Evolutionary conservation across 2,888 invertebrate genomes (phyloP).

Genomic region (Agrotis clavis): DNA sequence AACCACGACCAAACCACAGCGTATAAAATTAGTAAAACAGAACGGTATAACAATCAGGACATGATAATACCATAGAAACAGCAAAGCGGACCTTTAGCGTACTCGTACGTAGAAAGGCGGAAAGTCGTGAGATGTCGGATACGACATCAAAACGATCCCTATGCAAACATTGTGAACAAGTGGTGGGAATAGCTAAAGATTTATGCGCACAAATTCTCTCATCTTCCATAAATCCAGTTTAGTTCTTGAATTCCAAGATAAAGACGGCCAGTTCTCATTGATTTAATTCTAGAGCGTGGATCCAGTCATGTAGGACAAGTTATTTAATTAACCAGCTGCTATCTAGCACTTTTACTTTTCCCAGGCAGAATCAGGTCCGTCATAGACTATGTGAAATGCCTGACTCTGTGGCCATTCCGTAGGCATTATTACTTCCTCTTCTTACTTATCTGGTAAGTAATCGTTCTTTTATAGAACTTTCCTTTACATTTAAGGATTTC

Average conservation of each 20-base stretch:
- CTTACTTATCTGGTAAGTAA: not conserved
- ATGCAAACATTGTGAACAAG: slow-evolving; percentile 66
- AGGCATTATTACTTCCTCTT: not conserved
- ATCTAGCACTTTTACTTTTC: slow-evolving; percentile 45
- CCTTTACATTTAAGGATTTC: not conserved
- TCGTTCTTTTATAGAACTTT: not conserved
- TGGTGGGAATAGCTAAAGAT: slow-evolving; percentile 63
- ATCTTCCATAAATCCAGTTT: slow-evolving; percentile 39
- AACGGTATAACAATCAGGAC: slow-evolving; percentile 24
- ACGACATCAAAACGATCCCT: slow-evolving; percentile 77
- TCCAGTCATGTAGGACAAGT: slow-evolving; percentile 14
- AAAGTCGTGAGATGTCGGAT: slow-evolving; percentile 85
- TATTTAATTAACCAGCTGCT: slow-evolving; percentile 9
- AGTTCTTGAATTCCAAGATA: slow-evolving; percentile 6
- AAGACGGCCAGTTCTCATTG: slow-evolving; percentile 10
- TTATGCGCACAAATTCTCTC: slow-evolving; percentile 41
- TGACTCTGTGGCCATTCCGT: not conserved
- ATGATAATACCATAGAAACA: slow-evolving; percentile 37
- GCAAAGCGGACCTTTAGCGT: slow-evolving; percentile 41
- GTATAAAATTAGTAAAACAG: slow-evolving; percentile 8
- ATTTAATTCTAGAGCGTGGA: slow-evolving; percentile 34
- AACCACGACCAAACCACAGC: not conserved
- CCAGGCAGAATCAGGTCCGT: slow-evolving; percentile 15
- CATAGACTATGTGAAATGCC: not conserved
- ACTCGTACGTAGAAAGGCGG: slow-evolving; percentile 78